phyloP scores from a whole-genome alignment of 37 sponge, comb jelly and placozoan species.

The Spongilla lacustris region DNA sequence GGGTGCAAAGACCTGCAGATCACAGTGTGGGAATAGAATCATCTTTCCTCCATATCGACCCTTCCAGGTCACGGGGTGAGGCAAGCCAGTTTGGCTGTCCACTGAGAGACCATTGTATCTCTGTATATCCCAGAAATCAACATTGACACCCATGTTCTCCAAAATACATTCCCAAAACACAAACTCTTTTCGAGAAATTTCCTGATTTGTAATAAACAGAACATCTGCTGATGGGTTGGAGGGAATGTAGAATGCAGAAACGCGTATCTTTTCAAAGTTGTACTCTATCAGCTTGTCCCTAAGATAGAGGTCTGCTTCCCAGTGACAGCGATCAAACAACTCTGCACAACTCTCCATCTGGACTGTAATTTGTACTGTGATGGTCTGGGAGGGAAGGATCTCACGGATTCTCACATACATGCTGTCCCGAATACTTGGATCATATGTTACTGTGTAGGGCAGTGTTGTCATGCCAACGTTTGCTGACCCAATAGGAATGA shows the following conservation, averaged over 20 bases:
- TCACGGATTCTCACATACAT: slow-evolving; percentile 65
- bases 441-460: slow-evolving; percentile 70
- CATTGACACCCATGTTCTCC: slow-evolving; percentile 51
- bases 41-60: slow-evolving; percentile 60
- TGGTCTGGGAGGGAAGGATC: slow-evolving; percentile 60
- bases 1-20: slow-evolving; percentile 32
- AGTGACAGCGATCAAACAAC: slow-evolving; percentile 74
- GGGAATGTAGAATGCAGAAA: slow-evolving; percentile 74
- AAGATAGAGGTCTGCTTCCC: slow-evolving; percentile 79
- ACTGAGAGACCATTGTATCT: slow-evolving; percentile 75
- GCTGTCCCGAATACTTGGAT: slow-evolving; percentile 74
- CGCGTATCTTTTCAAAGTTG: slow-evolving; percentile 69
- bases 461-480: slow-evolving; percentile 33
- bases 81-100: slow-evolving; percentile 38
- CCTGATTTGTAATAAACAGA: slow-evolving; percentile 66
- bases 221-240: slow-evolving; percentile 69
- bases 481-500: slow-evolving; percentile 73
- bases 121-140: slow-evolving; percentile 81
- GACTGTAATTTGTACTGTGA: slow-evolving; percentile 59
- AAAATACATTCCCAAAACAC: slow-evolving; percentile 81
- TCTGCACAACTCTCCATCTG: slow-evolving; percentile 84
- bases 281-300: slow-evolving; percentile 86
- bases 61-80: slow-evolving; percentile 70
- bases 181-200: slow-evolving; percentile 71
- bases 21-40: slow-evolving; percentile 76